Evolutionary conservation across 2,797 vertebrate genomes (phyloP).

Genomic region (Glyptemys insculpta): DNA sequence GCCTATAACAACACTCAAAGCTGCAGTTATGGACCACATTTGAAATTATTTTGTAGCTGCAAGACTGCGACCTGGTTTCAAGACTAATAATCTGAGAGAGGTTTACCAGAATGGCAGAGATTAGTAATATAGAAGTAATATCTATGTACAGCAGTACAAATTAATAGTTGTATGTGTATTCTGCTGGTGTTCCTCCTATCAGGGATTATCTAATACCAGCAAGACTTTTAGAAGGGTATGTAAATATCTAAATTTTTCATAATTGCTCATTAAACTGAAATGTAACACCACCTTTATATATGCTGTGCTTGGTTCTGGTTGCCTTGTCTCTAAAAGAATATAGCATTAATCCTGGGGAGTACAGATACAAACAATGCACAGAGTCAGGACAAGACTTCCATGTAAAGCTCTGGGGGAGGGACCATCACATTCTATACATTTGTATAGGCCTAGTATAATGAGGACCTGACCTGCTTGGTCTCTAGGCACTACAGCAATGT

Average conservation of each 20-base stretch:
- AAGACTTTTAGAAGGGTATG: slow-evolving; percentile 58
- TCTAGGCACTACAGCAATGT: neutral
- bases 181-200: neutral
- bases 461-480: neutral
- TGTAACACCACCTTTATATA: slow-evolving; percentile 70
- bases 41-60: neutral
- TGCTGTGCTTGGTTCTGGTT: slow-evolving; percentile 66
- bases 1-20: neutral
- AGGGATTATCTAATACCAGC: neutral
- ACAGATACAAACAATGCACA: neutral
- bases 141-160: neutral
- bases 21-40: neutral
- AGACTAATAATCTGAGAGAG: neutral
- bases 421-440: neutral
- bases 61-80: neutral
- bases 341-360: neutral
- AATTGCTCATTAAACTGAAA: slow-evolving; percentile 66
- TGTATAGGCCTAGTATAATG: neutral
- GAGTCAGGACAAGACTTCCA: neutral
- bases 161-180: neutral
- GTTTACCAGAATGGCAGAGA: neutral
- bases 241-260: slow-evolving; percentile 64
- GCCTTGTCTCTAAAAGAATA: neutral
- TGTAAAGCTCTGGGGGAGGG: slow-evolving; percentile 34
- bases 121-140: slow-evolving; percentile 4